Conservation (phyloP, 1,140 invertebrate species). For the Homarus americanus region DNA sequence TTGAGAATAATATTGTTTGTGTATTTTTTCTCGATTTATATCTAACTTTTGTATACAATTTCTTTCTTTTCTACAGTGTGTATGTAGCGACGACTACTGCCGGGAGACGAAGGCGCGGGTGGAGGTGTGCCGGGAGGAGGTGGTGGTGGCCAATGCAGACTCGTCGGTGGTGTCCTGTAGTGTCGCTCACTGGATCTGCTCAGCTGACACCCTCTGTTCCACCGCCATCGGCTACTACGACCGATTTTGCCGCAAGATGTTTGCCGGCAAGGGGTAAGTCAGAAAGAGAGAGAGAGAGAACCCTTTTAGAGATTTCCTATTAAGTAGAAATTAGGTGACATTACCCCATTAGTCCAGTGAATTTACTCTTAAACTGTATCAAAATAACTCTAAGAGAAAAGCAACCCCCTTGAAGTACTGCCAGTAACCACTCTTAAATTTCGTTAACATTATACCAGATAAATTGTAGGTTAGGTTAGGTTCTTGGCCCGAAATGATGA, state of each 20-base stretch:
- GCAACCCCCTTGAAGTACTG: no score
- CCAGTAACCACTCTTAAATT: no score
- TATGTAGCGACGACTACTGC: conserved; percentile 85
- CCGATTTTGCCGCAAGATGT: conserved; percentile 85
- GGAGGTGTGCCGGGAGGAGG: conserved; percentile 85
- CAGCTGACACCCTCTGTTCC: conserved; percentile 86
- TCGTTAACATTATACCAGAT: no score
- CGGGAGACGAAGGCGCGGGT: conserved; percentile 83
- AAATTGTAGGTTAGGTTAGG: no score
- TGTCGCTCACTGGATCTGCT: conserved; percentile 88
- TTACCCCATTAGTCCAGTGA: neutral
- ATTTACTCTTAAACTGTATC: neutral
- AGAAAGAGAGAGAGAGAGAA: neutral
- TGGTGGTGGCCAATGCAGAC: conserved; percentile 82
- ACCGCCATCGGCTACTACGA: conserved; percentile 88
- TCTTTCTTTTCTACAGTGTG: conserved; percentile 81
- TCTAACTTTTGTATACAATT: no score
- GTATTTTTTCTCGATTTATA: no score
- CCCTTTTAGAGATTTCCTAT: no score
- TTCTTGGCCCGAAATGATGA: no score
- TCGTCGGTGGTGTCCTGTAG: conserved; percentile 85
- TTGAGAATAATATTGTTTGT: no score
- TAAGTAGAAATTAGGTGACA: no score
- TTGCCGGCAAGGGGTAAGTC: conserved; percentile 83
- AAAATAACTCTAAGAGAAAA: no score